Conservation (phyloP, 2,888 invertebrate species). For the Atherix ibis region DNA sequence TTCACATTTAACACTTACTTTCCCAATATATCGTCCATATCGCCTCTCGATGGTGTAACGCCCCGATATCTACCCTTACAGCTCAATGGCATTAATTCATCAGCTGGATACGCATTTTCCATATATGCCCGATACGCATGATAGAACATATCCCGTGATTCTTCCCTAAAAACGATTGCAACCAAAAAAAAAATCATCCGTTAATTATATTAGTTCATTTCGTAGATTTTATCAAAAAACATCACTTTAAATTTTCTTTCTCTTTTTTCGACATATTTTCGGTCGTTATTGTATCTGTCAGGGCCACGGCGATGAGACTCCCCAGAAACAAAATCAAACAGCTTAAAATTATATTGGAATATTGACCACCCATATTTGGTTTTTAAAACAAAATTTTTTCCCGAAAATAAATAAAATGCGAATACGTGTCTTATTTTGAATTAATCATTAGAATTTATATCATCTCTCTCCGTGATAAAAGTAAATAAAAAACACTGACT, state of each 20-base stretch:
- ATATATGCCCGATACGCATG: slow-evolving; percentile 93
- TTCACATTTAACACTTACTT: slow-evolving; percentile 54
- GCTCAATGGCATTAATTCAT: slow-evolving; percentile 93
- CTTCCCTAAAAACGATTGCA: slow-evolving; percentile 46
- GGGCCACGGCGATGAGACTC: background rate
- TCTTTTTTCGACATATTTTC: slow-evolving; percentile 47
- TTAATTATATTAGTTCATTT: background rate
- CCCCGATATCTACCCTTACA: slow-evolving; percentile 87
- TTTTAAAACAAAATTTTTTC: background rate
- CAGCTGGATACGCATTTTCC: slow-evolving; percentile 96
- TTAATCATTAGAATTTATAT: no score
- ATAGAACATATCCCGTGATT: slow-evolving; percentile 89
- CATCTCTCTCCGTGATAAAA: no score
- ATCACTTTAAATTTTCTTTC: slow-evolving; percentile 46
- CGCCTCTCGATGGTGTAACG: slow-evolving; percentile 78
- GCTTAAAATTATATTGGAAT: slow-evolving; percentile 4
- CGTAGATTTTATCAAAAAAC: slow-evolving; percentile 6
- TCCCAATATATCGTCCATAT: slow-evolving; percentile 91
- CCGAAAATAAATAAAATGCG: background rate
- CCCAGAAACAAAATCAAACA: slow-evolving; percentile 4
- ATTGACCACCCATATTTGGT: background rate
- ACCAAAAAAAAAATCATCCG: slow-evolving; percentile 1
- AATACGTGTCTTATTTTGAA: background rate
- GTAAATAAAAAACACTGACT: no score
- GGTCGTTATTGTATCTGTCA: slow-evolving; percentile 21